Conservation (phyloP, 2,113 vertebrate species). For the Pipa parva region DNA sequence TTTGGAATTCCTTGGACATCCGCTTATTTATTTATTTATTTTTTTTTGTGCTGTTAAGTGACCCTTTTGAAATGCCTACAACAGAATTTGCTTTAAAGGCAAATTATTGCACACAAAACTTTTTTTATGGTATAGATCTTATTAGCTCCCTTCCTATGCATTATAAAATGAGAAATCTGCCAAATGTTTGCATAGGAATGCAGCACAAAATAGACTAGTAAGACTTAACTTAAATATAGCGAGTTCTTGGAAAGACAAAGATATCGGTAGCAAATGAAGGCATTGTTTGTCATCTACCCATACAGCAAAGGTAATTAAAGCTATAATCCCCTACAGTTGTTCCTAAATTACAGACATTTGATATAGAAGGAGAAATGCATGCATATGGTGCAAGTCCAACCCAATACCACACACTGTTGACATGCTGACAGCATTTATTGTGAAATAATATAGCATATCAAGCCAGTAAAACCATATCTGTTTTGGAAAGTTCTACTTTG, state of each 20-base stretch:
- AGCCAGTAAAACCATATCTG: conserved; percentile 18
- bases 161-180: neutral
- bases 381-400: conserved; percentile 8
- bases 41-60: too few relatives aligned
- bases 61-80: too few relatives aligned
- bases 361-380: conserved; percentile 32
- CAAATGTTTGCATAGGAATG: too few relatives aligned
- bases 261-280: conserved; percentile 6
- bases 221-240: conserved; percentile 1
- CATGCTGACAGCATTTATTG: conserved; percentile 37
- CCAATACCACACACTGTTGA: conserved; percentile 38
- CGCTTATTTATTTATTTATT: too few relatives aligned
- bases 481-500: neutral
- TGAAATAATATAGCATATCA: conserved; percentile 22
- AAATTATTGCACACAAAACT: too few relatives aligned
- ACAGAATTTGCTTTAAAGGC: too few relatives aligned
- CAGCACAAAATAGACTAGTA: neutral
- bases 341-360: conserved; percentile 33
- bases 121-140: too few relatives aligned
- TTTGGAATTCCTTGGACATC: too few relatives aligned
- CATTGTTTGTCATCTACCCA: conserved; percentile 22
- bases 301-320: conserved; percentile 17
- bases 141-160: too few relatives aligned
- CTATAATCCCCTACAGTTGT: conserved; percentile 17
- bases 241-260: conserved; percentile 9